A percentile compares a stretch with the other conserved stretches of the same genome.
These are phyloP conservation scores for Galeopsomyia nigrocyanea DNA, from an alignment of 2,888 invertebrate genomes.

Conservation along the genomic window DNA sequence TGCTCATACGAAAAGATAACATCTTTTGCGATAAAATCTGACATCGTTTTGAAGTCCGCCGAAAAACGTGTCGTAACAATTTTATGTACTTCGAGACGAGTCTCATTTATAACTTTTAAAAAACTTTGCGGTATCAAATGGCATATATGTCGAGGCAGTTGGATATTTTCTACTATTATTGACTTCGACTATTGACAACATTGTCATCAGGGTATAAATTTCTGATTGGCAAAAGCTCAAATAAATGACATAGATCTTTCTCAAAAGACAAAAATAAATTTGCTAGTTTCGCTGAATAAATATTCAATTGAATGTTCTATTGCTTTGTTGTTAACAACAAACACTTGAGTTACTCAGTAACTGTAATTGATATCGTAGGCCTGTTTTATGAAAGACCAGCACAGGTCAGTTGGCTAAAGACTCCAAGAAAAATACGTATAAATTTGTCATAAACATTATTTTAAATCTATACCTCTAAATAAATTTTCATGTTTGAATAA, in stretches of 20 bases:
- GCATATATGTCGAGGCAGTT: slow-evolving; percentile 3
- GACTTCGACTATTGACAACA: too few relatives aligned
- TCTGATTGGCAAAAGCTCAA: too few relatives aligned
- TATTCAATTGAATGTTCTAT: slow-evolving; percentile 22
- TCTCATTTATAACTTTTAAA: too few relatives aligned
- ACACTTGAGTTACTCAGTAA: slow-evolving; percentile 31
- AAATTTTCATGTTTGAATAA: background rate
- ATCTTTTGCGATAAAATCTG: background rate
- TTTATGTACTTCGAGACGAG: too few relatives aligned
- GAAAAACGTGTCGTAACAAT: background rate
- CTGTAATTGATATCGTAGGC: slow-evolving; percentile 38
- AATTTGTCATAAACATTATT: background rate
- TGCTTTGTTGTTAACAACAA: slow-evolving; percentile 26
- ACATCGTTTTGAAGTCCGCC: background rate
- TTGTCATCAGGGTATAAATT: too few relatives aligned
- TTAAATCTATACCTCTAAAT: background rate
- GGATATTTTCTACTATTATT: too few relatives aligned
- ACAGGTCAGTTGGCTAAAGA: slow-evolving; percentile 20
- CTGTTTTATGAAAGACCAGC: slow-evolving; percentile 30
- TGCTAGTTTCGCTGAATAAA: slow-evolving; percentile 6
- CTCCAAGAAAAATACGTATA: slow-evolving; percentile 11
- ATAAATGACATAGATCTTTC: too few relatives aligned
- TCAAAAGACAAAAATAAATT: slow-evolving; percentile 4
- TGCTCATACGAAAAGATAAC: slow-evolving; percentile 2
- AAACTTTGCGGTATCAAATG: too few relatives aligned